Percentiles rank a stretch among this genome's conserved stretches.
Evolutionary conservation across 2,797 vertebrate genomes (phyloP).

Genomic region (Periophthalmus magnuspinnatus): DNA sequence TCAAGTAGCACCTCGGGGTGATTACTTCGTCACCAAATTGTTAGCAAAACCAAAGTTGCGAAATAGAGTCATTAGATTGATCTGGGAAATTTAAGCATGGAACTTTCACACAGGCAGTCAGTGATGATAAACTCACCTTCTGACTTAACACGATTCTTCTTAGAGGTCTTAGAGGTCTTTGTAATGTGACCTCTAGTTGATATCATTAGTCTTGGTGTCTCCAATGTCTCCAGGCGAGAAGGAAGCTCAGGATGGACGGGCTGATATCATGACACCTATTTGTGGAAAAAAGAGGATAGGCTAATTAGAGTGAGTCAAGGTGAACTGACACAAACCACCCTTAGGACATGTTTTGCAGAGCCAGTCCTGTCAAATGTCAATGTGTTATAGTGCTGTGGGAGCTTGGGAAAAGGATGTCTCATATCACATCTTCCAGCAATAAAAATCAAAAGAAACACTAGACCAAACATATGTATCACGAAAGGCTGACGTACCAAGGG

Average conservation of each 20-base stretch:
- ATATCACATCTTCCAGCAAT: constrained; percentile 54
- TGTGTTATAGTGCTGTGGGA: constrained; percentile 52
- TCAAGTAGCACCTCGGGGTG: constrained; percentile 53
- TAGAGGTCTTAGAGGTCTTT: constrained; percentile 8
- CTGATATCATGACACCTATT: constrained; percentile 63
- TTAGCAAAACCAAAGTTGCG: constrained; percentile 53
- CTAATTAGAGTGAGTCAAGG: constrained; percentile 69
- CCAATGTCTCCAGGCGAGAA: constrained; percentile 51
- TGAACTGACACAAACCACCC: constrained; percentile 74
- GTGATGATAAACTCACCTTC: constrained; percentile 42
- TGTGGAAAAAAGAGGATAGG: constrained; percentile 59
- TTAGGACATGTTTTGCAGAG: constrained; percentile 65
- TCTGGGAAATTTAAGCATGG: constrained; percentile 60
- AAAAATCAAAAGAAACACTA: constrained; percentile 42
- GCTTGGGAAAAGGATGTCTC: constrained; percentile 50
- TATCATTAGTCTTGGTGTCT: constrained; percentile 60
- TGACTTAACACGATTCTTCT: constrained; percentile 28
- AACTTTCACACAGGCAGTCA: constrained; percentile 57
- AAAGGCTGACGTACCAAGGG: not conserved
- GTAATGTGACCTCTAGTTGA: constrained; percentile 56
- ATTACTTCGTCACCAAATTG: constrained; percentile 54
- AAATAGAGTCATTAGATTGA: constrained; percentile 49
- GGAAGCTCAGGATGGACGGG: constrained; percentile 48
- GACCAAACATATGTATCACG: constrained; percentile 1
- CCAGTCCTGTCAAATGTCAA: constrained; percentile 77